Evolutionary conservation across 1,140 invertebrate genomes (phyloP).

Genomic region (Drosophila repletoides): DNA sequence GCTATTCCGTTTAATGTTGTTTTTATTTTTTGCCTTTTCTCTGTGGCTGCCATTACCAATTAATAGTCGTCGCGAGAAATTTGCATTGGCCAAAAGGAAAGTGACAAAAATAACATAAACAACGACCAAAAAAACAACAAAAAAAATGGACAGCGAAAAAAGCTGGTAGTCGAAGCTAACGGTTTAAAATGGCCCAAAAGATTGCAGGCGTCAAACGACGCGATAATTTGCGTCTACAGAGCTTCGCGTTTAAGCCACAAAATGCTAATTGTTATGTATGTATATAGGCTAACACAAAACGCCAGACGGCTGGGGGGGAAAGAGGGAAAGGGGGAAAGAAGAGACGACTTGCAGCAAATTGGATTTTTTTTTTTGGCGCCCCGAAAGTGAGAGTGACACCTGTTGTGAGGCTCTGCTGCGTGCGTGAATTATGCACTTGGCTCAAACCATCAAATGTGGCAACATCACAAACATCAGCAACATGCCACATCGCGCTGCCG

Average conservation of each 20-base stretch:
- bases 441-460: slow-evolving; percentile 46
- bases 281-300: slow-evolving; percentile 45
- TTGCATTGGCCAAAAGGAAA: slow-evolving; percentile 75
- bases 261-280: slow-evolving; percentile 70
- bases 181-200: slow-evolving; percentile 43
- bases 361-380: slow-evolving; percentile 36
- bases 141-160: slow-evolving; percentile 12
- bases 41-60: slow-evolving; percentile 71
- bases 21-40: slow-evolving; percentile 44
- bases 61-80: slow-evolving; percentile 78
- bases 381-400: slow-evolving; percentile 70
- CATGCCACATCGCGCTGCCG: slow-evolving; percentile 26
- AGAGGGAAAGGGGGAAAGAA: not conserved
- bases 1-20: slow-evolving; percentile 50
- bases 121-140: slow-evolving; percentile 3
- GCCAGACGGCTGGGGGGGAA: not conserved
- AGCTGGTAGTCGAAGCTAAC: slow-evolving; percentile 30
- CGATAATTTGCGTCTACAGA: slow-evolving; percentile 54
- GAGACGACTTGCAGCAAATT: slow-evolving; percentile 13
- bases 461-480: slow-evolving; percentile 31
- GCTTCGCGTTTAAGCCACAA: slow-evolving; percentile 13
- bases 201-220: slow-evolving; percentile 54
- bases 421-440: slow-evolving; percentile 47
- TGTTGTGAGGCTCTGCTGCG: slow-evolving; percentile 53
- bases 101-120: slow-evolving; percentile 74